These are phyloP conservation scores for Callospermophilus lateralis DNA, from an alignment of 2,113 vertebrate genomes.

Conservation along the genomic window DNA sequence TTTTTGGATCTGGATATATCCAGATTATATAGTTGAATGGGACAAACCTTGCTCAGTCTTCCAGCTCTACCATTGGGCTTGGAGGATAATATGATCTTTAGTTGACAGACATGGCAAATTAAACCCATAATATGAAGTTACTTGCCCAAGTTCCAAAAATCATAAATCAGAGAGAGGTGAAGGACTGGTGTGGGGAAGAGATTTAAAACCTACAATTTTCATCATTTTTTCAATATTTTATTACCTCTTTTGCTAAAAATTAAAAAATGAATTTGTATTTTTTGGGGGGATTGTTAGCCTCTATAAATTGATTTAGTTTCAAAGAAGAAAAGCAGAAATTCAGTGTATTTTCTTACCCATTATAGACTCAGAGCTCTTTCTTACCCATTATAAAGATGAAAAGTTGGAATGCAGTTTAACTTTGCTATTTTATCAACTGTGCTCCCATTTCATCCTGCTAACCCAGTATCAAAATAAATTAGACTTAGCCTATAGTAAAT, in stretches of 20 bases:
- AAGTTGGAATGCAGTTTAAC: conserved; percentile 33
- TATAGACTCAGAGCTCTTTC: neutral
- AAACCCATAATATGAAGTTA: conserved; percentile 56
- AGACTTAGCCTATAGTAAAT: neutral
- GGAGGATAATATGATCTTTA: neutral
- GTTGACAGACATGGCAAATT: conserved; percentile 40
- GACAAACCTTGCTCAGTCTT: conserved; percentile 8
- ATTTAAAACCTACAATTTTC: conserved; percentile 16
- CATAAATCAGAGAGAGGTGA: neutral
- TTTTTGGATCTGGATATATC: conserved; percentile 52
- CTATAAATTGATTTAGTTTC: conserved; percentile 6
- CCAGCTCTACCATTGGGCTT: neutral
- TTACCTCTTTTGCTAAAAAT: conserved; percentile 33
- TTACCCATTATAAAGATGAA: conserved; percentile 23
- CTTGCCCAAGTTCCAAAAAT: neutral
- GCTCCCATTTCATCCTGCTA: conserved; percentile 12
- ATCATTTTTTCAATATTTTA: conserved; percentile 4
- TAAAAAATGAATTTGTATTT: conserved; percentile 34
- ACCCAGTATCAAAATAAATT: neutral
- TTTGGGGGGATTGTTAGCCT: neutral
- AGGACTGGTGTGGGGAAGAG: neutral
- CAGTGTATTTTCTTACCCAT: neutral
- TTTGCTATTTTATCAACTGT: neutral
- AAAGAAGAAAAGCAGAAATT: conserved; percentile 20
- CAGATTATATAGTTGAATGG: neutral